These are phyloP conservation scores for Syngnathus rostellatus DNA, from an alignment of 2,797 vertebrate genomes.

Conservation along the genomic window DNA sequence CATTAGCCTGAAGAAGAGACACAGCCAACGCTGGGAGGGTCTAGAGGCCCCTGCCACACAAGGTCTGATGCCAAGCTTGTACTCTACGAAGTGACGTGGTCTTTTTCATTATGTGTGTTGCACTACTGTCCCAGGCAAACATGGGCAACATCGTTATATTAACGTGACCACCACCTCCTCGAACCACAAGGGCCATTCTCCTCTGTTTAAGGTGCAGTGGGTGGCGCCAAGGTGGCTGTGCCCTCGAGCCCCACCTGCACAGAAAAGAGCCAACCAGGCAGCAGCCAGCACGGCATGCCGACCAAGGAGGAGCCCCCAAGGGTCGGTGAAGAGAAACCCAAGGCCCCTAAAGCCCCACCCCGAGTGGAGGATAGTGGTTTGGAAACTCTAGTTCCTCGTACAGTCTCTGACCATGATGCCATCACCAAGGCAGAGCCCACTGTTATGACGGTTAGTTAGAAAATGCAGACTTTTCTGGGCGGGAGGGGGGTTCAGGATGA, in stretches of 20 bases:
- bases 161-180: conserved; percentile 12
- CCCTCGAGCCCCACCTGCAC: conserved; percentile 86
- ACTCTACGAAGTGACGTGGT: conserved; percentile 11
- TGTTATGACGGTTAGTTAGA: conserved; percentile 72
- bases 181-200: conserved; percentile 82
- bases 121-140: background rate
- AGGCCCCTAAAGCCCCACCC: conserved; percentile 62
- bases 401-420: conserved; percentile 76
- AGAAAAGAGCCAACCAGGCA: conserved; percentile 84
- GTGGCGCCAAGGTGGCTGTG: conserved; percentile 97
- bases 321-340: conserved; percentile 83
- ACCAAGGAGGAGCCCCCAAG: conserved; percentile 85
- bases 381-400: conserved; percentile 76
- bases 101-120: background rate
- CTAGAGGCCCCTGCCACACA: conserved; percentile 91
- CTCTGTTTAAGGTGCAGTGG: conserved; percentile 99
- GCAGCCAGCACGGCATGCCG: conserved; percentile 84
- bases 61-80: conserved; percentile 89
- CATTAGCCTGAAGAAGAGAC: conserved; percentile 90
- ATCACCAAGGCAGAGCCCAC: conserved; percentile 82
- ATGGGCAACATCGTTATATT: background rate
- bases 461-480: background rate
- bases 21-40: conserved; percentile 94
- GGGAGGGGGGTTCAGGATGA: background rate
- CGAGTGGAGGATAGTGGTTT: conserved; percentile 70